These are phyloP conservation scores for Gallinago nigripennis DNA, from an alignment of 2,797 vertebrate species.

Conservation along the genomic window DNA sequence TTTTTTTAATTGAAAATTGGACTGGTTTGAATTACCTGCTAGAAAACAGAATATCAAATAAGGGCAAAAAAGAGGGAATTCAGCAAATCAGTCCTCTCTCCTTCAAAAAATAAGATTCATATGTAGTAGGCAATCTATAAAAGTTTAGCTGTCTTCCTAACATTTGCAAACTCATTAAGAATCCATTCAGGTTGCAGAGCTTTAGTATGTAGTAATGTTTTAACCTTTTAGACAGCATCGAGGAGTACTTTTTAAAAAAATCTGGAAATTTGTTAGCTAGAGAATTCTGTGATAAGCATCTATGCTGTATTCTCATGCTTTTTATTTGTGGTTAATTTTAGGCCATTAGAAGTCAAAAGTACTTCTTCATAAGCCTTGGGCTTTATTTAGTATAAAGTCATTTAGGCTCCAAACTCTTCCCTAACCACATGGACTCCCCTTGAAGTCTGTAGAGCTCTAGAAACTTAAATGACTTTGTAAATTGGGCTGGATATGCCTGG, in stretches of 20 bases:
- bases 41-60: not conserved
- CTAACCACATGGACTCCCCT: not conserved
- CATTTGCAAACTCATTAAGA: not conserved
- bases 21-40: slow-evolving; percentile 23
- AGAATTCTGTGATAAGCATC: not conserved
- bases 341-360: not conserved
- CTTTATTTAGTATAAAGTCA: not conserved
- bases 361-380: not conserved
- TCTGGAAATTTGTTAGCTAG: not conserved
- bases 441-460: not conserved
- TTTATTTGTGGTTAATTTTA: not conserved
- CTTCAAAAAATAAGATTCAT: not conserved
- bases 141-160: not conserved
- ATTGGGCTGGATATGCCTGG: not conserved
- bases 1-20: not conserved
- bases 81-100: not conserved
- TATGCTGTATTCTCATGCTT: not conserved
- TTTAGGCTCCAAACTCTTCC: not conserved
- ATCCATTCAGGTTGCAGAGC: not conserved
- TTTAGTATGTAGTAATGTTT: not conserved
- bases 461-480: not conserved
- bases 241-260: not conserved
- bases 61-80: not conserved
- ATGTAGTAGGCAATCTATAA: not conserved
- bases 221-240: not conserved